Base-by-base conservation (phyloP, 1,140 invertebrate species). In the Drosophila funebris region DNA sequence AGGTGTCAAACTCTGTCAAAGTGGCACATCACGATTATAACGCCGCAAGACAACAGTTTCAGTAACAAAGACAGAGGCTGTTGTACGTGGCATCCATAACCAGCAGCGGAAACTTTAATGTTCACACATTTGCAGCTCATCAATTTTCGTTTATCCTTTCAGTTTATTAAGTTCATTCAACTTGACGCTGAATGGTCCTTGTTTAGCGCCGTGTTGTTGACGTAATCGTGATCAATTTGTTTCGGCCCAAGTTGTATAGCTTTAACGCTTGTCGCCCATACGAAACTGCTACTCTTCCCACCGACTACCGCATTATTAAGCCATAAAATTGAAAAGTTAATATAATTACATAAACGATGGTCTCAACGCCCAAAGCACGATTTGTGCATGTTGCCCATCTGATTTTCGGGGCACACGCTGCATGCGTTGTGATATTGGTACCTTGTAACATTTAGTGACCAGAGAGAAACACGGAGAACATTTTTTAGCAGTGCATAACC, bases 311-410 rank as follows among this genome's bases (percentile, higher is more conserved):
- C 83, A 83, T 79, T 88, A 88, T 88, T 88, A 83, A 88, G 83
- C 83, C 78, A 88, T 88, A 83, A 88, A 88, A 88, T 88, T 88
- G 83, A 88, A 88, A 88, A 88, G 79, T 88, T 79, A 83, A 88
- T 89, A 88, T 88, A 88, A 88, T 88, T 88, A 89, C 84, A 83
- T 88, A 89, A 88, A 88, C 78, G 79, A 67, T 78, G 66, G 64
- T 46, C 62, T 67, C 58, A 78, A 83, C 78, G 83, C 83, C 83
- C 66, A 11, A 50, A 78, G 83, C 80, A 33, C 56, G 13, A 60
- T 69, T 73, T 61, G 58, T 50, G 53, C 48, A 29, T 52, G 50
- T 57, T 76, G 29, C 29, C 48, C 33, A 44, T 20, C 24, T 36
- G 13, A 3, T 48, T 82, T 87, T 85, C 16, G 63, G 68, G 73